Evolutionary conservation across 2,113 vertebrate genomes (phyloP).

Genomic region (Trichomycterus rosablanca): DNA sequence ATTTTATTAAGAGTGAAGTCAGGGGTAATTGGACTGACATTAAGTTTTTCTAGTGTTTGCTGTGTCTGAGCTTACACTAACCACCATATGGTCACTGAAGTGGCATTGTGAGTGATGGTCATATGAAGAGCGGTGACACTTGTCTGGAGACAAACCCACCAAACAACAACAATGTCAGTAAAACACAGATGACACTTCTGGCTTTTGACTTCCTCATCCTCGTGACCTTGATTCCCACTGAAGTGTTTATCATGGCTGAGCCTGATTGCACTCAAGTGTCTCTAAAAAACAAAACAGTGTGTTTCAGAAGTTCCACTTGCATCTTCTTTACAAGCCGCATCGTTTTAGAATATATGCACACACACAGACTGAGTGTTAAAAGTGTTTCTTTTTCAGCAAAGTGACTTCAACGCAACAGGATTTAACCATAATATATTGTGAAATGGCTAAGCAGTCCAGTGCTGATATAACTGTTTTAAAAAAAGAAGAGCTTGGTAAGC

Average conservation of each 20-base stretch:
- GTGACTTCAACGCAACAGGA: conserved; percentile 54
- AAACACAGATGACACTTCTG: conserved; percentile 5
- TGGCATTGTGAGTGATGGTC: conserved; percentile 13
- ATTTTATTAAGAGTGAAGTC: too few relatives aligned
- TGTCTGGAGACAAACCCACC: background rate
- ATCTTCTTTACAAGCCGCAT: conserved; percentile 22
- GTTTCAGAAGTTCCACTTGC: conserved; percentile 19
- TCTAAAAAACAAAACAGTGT: conserved; percentile 11
- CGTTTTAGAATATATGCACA: conserved; percentile 39
- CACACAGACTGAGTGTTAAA: conserved; percentile 32
- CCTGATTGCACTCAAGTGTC: conserved; percentile 21
- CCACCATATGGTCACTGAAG: background rate
- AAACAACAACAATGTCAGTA: background rate
- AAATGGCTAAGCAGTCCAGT: conserved; percentile 46
- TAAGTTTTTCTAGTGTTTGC: conserved; percentile 5
- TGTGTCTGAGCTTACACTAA: conserved; percentile 4
- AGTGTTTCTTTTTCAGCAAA: conserved; percentile 51
- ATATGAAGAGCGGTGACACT: conserved; percentile 4
- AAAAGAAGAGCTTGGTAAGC: conserved; percentile 55
- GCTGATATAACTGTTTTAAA: conserved; percentile 46
- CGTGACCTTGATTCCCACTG: conserved; percentile 15
- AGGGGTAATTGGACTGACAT: too few relatives aligned
- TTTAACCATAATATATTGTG: conserved; percentile 50
- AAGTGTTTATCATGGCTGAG: conserved; percentile 19
- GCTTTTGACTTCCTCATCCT: background rate